phyloP scores from a whole-genome alignment of 2,888 invertebrate species.

The Meghimatium bilineatum region DNA sequence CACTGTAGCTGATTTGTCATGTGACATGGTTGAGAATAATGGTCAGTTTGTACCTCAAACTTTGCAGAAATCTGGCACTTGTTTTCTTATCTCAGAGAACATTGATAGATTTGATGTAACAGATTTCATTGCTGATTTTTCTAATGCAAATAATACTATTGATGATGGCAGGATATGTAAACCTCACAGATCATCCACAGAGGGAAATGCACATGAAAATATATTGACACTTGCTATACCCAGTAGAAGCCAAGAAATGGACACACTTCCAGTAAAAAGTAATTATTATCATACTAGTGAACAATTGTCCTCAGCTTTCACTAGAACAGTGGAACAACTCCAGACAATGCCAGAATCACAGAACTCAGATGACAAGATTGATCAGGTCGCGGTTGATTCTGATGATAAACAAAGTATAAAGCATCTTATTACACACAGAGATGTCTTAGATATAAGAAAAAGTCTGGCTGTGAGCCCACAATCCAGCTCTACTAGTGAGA shows the following conservation, averaged over 20 bases:
- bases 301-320: not conserved
- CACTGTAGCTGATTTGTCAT: not conserved
- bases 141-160: not conserved
- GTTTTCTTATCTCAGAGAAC: not conserved
- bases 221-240: not conserved
- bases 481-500: not conserved
- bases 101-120: not conserved
- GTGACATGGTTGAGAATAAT: not conserved
- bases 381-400: not conserved
- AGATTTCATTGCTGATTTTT: not conserved
- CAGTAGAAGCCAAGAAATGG: not conserved
- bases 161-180: not conserved
- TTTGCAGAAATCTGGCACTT: not conserved
- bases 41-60: not conserved
- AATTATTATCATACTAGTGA: not conserved
- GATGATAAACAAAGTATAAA: not conserved
- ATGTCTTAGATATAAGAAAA: not conserved
- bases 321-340: not conserved
- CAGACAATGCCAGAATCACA: not conserved
- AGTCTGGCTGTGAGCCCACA: not conserved
- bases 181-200: not conserved
- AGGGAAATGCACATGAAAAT: not conserved
- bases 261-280: not conserved
- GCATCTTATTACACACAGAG: not conserved
- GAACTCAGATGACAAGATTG: not conserved